Evolutionary conservation across 2,113 vertebrate species (phyloP).

Genomic region (Labeo rohita): DNA sequence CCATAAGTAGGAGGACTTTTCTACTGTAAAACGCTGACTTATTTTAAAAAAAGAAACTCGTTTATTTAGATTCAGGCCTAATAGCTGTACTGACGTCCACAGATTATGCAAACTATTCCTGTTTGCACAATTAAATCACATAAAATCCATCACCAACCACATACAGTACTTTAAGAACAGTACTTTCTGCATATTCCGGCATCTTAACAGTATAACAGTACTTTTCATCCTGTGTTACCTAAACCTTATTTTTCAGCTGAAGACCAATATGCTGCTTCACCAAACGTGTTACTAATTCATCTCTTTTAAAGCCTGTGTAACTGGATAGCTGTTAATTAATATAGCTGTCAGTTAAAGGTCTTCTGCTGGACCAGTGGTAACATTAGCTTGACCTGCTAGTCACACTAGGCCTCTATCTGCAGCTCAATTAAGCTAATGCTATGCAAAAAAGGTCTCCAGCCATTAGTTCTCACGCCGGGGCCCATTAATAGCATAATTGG

Average conservation of each 20-base stretch:
- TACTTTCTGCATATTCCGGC: background rate
- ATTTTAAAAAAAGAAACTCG: conserved; percentile 2
- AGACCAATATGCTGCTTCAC: conserved; percentile 31
- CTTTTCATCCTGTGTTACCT: background rate
- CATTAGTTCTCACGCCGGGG: conserved; percentile 84
- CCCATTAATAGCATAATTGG: conserved; percentile 95
- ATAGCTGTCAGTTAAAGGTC: conserved; percentile 90
- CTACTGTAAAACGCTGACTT: conserved; percentile 29
- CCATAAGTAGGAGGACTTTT: conserved; percentile 34
- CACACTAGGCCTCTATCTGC: conserved; percentile 74
- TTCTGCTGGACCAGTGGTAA: conserved; percentile 88
- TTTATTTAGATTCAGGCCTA: background rate
- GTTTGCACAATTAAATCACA: conserved; percentile 3
- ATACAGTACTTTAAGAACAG: background rate
- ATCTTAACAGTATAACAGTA: background rate
- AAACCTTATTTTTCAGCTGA: background rate
- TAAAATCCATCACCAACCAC: background rate
- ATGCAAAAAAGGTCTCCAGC: conserved; percentile 93
- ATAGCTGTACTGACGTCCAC: background rate
- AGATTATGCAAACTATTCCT: background rate
- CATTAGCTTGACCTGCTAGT: conserved; percentile 80
- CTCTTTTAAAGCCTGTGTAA: conserved; percentile 84
- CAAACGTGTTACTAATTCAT: conserved; percentile 65
- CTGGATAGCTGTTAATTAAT: conserved; percentile 94
- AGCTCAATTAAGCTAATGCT: conserved; percentile 97